These are phyloP conservation scores for Oscarella lobularis DNA, from an alignment of 37 sponge, comb jelly and placozoan genomes.

Conservation along the genomic window DNA sequence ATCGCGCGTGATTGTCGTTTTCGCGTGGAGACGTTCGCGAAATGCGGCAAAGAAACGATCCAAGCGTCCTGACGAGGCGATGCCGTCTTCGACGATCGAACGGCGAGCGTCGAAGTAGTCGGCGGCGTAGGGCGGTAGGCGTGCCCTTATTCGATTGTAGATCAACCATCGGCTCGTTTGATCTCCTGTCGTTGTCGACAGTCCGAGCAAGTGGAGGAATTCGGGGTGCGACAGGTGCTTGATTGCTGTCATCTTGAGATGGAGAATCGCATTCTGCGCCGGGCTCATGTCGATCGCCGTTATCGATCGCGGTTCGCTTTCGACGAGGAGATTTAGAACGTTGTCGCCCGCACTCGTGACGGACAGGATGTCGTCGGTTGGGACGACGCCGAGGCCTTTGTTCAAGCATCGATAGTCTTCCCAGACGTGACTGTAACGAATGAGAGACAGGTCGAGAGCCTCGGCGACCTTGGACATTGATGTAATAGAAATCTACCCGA, in stretches of 20 bases:
- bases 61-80: conserved; percentile 15
- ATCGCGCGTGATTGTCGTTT: neutral
- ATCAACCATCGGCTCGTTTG: neutral
- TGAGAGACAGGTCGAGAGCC: neutral
- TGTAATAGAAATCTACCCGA: too few species aligned
- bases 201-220: conserved; percentile 37
- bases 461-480: neutral
- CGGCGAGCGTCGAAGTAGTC: conserved; percentile 9
- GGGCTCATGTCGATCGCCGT: conserved; percentile 49
- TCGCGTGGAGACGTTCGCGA: neutral
- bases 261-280: conserved; percentile 42
- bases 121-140: neutral
- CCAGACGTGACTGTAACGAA: conserved; percentile 67
- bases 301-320: conserved; percentile 13
- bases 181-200: neutral
- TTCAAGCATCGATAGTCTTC: conserved; percentile 51
- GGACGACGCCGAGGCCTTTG: conserved; percentile 33
- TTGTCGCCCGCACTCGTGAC: conserved; percentile 36
- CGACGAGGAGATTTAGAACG: conserved; percentile 23
- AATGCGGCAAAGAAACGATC: conserved; percentile 13
- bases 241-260: conserved; percentile 51
- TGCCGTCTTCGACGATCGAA: conserved; percentile 10
- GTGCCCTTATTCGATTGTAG: neutral
- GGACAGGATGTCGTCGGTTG: conserved; percentile 17
- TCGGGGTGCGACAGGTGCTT: conserved; percentile 5